These are phyloP conservation scores for Carollia perspicillata DNA, from an alignment of 2,113 vertebrate genomes.

Conservation along the genomic window DNA sequence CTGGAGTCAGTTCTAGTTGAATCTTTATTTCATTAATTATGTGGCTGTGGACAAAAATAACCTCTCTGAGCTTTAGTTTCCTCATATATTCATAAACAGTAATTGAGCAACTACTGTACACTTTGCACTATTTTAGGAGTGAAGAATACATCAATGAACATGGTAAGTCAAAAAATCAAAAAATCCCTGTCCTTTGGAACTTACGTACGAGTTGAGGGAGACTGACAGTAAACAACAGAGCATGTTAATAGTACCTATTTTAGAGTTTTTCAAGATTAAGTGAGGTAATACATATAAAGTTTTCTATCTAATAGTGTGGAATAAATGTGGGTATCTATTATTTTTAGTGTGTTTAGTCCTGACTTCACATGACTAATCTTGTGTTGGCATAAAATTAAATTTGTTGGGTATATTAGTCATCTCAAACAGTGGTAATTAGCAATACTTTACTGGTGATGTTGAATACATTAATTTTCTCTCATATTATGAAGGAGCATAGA, in stretches of 20 bases:
- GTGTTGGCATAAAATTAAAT: background rate
- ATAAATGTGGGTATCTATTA: background rate
- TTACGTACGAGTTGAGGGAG: background rate
- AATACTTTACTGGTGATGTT: background rate
- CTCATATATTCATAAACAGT: background rate
- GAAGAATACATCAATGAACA: background rate
- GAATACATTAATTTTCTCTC: background rate
- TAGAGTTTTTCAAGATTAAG: background rate
- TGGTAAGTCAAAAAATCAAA: background rate
- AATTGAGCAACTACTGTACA: background rate
- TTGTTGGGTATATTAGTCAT: background rate
- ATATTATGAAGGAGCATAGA: background rate
- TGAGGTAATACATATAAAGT: background rate
- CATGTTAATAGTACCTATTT: background rate
- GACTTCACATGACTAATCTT: background rate
- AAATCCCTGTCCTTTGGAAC: background rate
- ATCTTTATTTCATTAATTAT: background rate
- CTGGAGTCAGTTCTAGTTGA: background rate
- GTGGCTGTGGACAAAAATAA: background rate
- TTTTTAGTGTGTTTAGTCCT: background rate
- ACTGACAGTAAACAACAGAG: background rate
- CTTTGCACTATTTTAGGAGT: background rate
- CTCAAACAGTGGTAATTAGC: background rate
- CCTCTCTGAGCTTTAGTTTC: background rate
- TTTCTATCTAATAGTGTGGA: background rate